phyloP scores from a whole-genome alignment of 2,113 vertebrate species.

The Rutilus rutilus region DNA sequence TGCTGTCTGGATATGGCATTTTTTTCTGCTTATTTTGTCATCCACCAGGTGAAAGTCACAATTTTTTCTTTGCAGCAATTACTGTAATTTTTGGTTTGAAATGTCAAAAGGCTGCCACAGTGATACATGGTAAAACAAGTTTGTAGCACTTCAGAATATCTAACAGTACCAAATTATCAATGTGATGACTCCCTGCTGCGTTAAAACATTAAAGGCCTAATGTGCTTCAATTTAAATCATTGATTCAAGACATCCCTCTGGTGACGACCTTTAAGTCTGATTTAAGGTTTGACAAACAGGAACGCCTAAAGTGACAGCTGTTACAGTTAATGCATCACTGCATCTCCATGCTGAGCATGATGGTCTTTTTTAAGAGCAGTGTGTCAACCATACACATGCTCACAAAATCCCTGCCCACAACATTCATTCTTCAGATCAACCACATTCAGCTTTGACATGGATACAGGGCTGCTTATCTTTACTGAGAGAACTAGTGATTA shows the following conservation, averaged over 20 bases:
- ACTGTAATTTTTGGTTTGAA: background rate
- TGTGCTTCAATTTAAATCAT: constrained; percentile 61
- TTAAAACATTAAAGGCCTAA: constrained; percentile 63
- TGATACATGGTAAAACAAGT: constrained; percentile 11
- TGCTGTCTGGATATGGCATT: background rate
- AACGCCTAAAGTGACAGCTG: constrained; percentile 57
- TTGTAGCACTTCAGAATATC: constrained; percentile 24
- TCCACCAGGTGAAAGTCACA: background rate
- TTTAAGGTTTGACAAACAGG: constrained; percentile 55
- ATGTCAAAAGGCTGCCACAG: background rate
- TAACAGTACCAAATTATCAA: constrained; percentile 36
- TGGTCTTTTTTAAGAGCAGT: constrained; percentile 14
- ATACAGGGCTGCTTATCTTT: background rate
- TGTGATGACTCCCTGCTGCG: constrained; percentile 35
- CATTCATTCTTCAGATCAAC: background rate
- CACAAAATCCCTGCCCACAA: background rate
- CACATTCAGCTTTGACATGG: background rate
- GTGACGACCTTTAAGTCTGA: constrained; percentile 62
- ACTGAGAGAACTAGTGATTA: background rate
- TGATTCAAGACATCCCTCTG: constrained; percentile 61
- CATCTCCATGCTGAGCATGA: constrained; percentile 17
- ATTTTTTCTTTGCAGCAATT: background rate
- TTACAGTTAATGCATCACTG: constrained; percentile 48
- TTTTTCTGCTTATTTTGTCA: background rate
- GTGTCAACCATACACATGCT: background rate